Percentiles rank a stretch among this genome's conserved stretches.
phyloP scores from a whole-genome alignment of 2,113 vertebrate genomes.

The Serilophus lunatus region DNA sequence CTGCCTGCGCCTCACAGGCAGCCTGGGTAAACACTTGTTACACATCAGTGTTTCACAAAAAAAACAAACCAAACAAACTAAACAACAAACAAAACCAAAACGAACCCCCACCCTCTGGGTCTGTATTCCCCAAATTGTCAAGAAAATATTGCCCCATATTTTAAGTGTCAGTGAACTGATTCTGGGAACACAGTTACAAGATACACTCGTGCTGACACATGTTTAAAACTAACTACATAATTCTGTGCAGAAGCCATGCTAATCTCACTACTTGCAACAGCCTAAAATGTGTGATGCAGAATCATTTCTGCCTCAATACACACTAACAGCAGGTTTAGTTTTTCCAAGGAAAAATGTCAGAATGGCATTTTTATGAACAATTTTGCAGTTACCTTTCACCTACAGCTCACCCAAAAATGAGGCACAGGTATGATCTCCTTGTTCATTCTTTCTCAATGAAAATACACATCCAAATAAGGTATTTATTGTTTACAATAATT shows the following conservation, averaged over 20 bases:
- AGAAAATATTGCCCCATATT: rapidly evolving
- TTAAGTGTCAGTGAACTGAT: rapidly evolving
- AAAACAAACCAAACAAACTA: no score
- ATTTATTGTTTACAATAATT: neutral
- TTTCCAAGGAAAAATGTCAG: neutral
- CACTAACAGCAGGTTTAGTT: neutral
- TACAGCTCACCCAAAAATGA: neutral
- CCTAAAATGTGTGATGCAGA: no score
- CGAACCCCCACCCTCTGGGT: rapidly evolving
- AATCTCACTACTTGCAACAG: neutral
- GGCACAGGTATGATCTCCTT: neutral
- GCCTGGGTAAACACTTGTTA: neutral
- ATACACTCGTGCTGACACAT: rapidly evolving
- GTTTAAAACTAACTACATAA: neutral
- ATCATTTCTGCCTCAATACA: neutral
- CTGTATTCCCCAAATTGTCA: rapidly evolving
- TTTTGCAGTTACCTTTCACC: neutral
- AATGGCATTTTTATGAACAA: neutral
- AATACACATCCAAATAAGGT: neutral
- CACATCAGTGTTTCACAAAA: neutral
- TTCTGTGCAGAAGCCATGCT: neutral
- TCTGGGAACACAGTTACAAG: no score
- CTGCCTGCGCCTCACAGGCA: rapidly evolving
- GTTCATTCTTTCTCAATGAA: neutral
- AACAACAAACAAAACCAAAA: no score